Evolutionary conservation across 2,888 invertebrate species (phyloP), one percentile per base, ranked within the genome.

Genomic region (Vandiemenella viatica): DNA sequence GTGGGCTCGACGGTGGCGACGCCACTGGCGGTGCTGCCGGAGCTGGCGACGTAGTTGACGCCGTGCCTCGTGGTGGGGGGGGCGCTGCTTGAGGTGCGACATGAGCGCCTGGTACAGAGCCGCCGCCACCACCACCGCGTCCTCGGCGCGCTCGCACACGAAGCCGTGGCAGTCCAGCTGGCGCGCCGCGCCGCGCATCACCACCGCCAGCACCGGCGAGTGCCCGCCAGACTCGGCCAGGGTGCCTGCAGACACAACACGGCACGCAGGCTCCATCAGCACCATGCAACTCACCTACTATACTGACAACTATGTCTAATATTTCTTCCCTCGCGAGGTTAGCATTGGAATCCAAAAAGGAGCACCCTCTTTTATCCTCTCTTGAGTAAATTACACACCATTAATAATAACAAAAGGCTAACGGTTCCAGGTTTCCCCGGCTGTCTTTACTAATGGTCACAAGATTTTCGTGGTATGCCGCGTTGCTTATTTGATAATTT

Each of bases 141-240:
- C 90, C 68, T 90, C 89, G 23, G 88, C 83, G 59, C 83, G 83
- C 65, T 83, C 82, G 67, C 90, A 91, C 58, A 88, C 83, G 67
- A 90, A 91, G 42, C 85, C 90, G 70, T 91, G 91, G 66, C 90
- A 91, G 70, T 90, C 88, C 54, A 90, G 68, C 62, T 84, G 83
- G 2, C 83, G 80, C 45, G 78, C 74, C 18, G 71, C 69, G 61
- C 80, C 78, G 53, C 89, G 77, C 89, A 90, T 90, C 50, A 91
- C 88, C 21, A 90, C 89, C 43, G 89, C 86, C 67, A 91, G 89
- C 59, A 91, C 75, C 0, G 89, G 89, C 15, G 86, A 84, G 67
- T 88, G 87, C 16, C 77, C 48, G 50, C 53, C 52, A 45, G 53
- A 45, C 46, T 51, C 21, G 48, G 51, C 20, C 37, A 43, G 37